Base-by-base conservation (phyloP, 2,797 vertebrate species). In the Bradypodion pumilum region DNA sequence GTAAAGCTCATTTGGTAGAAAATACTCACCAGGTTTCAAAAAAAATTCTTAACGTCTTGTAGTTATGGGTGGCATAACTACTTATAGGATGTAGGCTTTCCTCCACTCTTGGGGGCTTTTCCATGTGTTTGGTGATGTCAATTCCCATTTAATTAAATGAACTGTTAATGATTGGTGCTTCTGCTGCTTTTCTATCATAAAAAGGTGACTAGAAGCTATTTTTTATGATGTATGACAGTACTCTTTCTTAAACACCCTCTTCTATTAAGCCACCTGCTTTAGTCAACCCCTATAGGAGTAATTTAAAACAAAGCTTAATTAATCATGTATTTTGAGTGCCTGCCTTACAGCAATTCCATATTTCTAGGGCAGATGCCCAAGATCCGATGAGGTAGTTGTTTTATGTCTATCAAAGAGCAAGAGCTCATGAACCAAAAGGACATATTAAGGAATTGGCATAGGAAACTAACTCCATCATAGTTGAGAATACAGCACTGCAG, bases 281-380 rank as follows among this genome's bases (percentile, higher is more conserved):
- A 68, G 62, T 75, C 84, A 85, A 74, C 52, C 32, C 78, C 84
- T 81, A 75, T 29, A 81, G 78, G 78, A 75, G 84, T 69, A 15
- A 68, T 75, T 85, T 80, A 68, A 69, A 80, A 68, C 60, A 85
- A 85, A 85, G 84, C 65, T 75, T 74, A 85, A 85, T 85, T 85
- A 85, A 85, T 85, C 84, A 85, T 66, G n/a, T 49, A 69, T 56
- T 40, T 75, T 60, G 62, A 85, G 32, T 46, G 40, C 65, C 62
- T 46, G 40, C 65, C 62, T 80, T 80, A 63, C 70, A 80, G 78
- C 60, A 37, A 74, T 80, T 74, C 70, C 46, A 65, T 59, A 73
- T 73, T 80, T 85, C 83, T 75, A 75, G 46, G 72, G 83, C 78
- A 80, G 62, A 59, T 46, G 49, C 72, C 78, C 78, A 80, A 80